Evolutionary conservation across 2,888 invertebrate genomes (phyloP).

Genomic region (Sinopyrophorus schimmeli): DNA sequence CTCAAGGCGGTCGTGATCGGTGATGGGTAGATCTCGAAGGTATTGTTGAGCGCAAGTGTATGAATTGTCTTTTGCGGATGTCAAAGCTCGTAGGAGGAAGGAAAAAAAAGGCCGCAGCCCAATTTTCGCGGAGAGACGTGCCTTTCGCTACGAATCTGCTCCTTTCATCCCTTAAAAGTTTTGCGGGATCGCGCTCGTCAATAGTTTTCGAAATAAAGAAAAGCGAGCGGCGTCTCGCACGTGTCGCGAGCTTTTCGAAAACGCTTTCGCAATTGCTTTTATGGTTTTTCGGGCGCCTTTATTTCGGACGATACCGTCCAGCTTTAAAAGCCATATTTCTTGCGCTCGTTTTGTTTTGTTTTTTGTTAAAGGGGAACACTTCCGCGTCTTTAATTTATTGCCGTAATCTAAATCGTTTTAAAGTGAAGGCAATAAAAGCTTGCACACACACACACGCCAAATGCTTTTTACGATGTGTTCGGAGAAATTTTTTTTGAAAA

Average conservation of each 20-base stretch:
- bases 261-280: too few species aligned
- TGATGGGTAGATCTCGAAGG: conserved; percentile 19
- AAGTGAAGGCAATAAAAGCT: too few species aligned
- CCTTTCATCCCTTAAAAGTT: conserved; percentile 2
- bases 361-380: too few species aligned
- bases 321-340: too few species aligned
- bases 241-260: too few species aligned
- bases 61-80: conserved; percentile 20
- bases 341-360: too few species aligned
- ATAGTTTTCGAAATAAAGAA: conserved; percentile 11
- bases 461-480: too few species aligned
- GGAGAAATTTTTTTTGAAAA: too few species aligned
- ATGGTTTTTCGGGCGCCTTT: too few species aligned
- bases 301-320: background rate
- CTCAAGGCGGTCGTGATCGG: conserved; percentile 13
- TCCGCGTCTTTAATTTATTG: too few species aligned
- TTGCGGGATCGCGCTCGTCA: conserved; percentile 1
- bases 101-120: conserved; percentile 18
- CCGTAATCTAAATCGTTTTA: too few species aligned
- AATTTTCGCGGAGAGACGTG: conserved; percentile 11
- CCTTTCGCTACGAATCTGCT: conserved; percentile 7
- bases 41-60: conserved; percentile 19
- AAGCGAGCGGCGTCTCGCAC: background rate
- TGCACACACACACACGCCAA: too few species aligned
- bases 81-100: conserved; percentile 24